These are phyloP conservation scores for Netelia inedita DNA, from an alignment of 2,888 invertebrate genomes.

Conservation along the genomic window DNA sequence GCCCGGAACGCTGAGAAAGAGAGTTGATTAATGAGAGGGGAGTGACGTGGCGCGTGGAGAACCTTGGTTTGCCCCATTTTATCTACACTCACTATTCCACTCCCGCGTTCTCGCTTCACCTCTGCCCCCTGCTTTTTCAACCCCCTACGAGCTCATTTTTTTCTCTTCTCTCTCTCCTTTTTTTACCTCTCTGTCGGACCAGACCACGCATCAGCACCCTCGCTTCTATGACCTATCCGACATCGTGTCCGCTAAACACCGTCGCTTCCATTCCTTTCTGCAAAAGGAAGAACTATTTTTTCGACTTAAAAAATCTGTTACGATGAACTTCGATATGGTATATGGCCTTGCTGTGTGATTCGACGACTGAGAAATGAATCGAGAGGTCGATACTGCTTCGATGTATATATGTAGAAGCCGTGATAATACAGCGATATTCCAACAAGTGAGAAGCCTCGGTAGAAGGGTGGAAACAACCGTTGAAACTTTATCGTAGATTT, in stretches of 20 bases:
- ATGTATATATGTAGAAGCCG: not conserved
- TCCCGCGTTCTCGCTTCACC: conserved; percentile 25
- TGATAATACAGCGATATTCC: conserved; percentile 28
- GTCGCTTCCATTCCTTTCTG: conserved; percentile 30
- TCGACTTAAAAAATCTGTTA: not conserved
- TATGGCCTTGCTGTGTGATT: conserved; percentile 25
- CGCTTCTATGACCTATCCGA: conserved; percentile 47
- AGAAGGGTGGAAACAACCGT: conserved; percentile 69
- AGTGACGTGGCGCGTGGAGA: conserved; percentile 80
- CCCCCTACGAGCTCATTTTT: conserved; percentile 26
- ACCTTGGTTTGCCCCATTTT: conserved; percentile 77
- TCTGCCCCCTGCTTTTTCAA: conserved; percentile 46
- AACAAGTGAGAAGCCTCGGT: conserved; percentile 42
- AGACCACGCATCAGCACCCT: conserved; percentile 28
- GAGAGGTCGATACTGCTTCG: conserved; percentile 28
- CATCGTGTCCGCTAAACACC: conserved; percentile 21
- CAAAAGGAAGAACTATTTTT: not conserved
- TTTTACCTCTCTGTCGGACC: conserved; percentile 56
- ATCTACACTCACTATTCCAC: conserved; percentile 65
- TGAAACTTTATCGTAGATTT: conserved; percentile 77
- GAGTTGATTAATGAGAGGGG: conserved; percentile 82
- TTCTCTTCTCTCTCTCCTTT: conserved; percentile 27
- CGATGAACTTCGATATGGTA: not conserved
- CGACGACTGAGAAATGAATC: conserved; percentile 18
- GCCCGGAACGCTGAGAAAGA: conserved; percentile 63